Base-by-base conservation (phyloP, 1,140 invertebrate species). In the Brachionus angularis region DNA sequence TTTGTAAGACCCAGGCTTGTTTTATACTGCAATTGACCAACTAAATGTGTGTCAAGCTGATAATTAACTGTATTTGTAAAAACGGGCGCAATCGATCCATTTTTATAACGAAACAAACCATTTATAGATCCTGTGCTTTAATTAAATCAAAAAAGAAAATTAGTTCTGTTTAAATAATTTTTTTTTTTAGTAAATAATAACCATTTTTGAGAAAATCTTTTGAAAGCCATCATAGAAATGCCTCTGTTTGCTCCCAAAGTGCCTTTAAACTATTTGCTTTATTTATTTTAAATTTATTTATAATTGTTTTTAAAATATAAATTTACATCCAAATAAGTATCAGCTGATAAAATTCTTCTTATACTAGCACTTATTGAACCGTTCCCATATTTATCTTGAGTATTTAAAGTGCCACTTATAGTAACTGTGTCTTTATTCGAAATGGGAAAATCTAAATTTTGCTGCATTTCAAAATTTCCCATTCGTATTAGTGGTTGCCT, bases 191-290 rank as follows among this genome's bases (percentile, higher is more conserved):
- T 21, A 27, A 3, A 39, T 16, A 58, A 39, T 25, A 29, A 67
- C 62, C 62, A 67, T 67, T 67, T 67, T 67, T 67, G 62, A 47
- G 27, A 7, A 14, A 67, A 18, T 50, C 62, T n/a, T 50, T 47
- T 67, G 42, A 47, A 67, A 14, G 36, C 18, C 25, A 47, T 47
- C 2, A 33, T 33, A 14, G 62, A 67, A 7, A 67, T 7, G 25
- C 62, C 42, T 34, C 27, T 39, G n/a, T 67, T 46, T 14, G 42
- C 39, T 47, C 62, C 62, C 14, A 67, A 10, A 18, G 62, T 67
- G 10, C 29, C 29, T 67, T 67, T 67, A 21, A 67, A 67, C 62
- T 67, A 33, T n/a, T n/a, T n/a, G n/a, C n/a, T n/a, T n/a, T n/a
- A n/a, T n/a, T n/a, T n/a, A n/a, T 47, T 47, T 47, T 21, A 23